Conservation (phyloP, 2,113 vertebrate species). For the Okapia johnstoni region DNA sequence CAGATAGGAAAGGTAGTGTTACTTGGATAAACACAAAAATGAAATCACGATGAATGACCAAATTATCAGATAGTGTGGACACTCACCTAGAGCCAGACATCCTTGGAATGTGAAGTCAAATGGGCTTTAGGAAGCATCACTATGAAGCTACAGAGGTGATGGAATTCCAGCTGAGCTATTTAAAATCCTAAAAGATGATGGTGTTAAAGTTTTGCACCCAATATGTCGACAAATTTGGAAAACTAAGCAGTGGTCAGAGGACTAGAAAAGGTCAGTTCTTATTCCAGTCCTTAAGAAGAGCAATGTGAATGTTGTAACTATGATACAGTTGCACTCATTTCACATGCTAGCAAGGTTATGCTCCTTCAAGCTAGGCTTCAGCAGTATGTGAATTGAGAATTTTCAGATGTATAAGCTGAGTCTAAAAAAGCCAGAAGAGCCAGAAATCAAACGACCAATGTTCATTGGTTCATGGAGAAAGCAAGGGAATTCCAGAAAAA, state of each 20-base stretch:
- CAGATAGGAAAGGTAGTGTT: not conserved
- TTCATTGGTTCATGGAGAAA: not conserved
- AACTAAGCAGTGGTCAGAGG: not conserved
- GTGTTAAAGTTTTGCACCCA: not conserved
- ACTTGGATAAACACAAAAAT: not conserved
- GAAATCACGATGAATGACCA: not conserved
- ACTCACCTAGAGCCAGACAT: not conserved
- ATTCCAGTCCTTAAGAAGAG: not conserved
- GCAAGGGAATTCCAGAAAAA: not conserved
- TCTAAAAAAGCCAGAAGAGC: not conserved
- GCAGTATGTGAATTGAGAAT: not conserved
- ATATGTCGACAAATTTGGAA: not conserved
- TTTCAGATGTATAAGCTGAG: not conserved
- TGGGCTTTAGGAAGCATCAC: not conserved
- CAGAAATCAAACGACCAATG: not conserved
- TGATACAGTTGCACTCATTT: not conserved
- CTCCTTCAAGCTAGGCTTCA: not conserved
- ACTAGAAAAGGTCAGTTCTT: not conserved
- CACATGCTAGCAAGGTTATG: not conserved
- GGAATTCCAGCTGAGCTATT: not conserved
- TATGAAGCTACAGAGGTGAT: not conserved
- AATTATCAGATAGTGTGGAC: not conserved
- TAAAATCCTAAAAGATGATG: not conserved
- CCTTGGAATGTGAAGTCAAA: not conserved
- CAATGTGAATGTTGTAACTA: not conserved